Evolutionary conservation across 2,113 vertebrate species (phyloP).

Genomic region (Equus przewalskii): DNA sequence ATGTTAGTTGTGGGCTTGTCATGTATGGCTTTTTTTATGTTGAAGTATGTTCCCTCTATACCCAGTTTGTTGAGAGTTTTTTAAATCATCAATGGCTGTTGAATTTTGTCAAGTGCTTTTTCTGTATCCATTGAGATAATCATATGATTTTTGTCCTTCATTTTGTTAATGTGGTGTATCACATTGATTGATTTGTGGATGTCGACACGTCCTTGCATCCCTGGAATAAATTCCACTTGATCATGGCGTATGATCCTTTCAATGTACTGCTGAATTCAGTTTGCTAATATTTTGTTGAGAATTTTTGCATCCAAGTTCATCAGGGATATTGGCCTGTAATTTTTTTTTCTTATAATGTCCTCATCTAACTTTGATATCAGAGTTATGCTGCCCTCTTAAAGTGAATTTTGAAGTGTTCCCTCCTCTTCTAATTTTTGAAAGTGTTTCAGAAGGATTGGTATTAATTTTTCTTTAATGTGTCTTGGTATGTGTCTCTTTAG

Average conservation of each 20-base stretch:
- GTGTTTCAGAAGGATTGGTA: neutral
- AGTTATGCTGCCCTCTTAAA: neutral
- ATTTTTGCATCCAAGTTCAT: neutral
- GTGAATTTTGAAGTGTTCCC: neutral
- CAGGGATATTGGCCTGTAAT: neutral
- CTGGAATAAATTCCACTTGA: neutral
- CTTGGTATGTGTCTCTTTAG: no score
- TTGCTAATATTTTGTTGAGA: neutral
- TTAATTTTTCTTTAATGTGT: neutral
- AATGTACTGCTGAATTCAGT: neutral
- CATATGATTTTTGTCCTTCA: neutral
- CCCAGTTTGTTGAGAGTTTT: neutral
- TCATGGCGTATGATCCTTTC: neutral
- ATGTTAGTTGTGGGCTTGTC: neutral
- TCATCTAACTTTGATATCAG: neutral
- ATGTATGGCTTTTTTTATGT: neutral
- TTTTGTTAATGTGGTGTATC: neutral
- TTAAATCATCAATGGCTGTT: neutral
- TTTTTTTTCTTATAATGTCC: neutral
- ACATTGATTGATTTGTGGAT: neutral
- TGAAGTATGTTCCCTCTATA: neutral
- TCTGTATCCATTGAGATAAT: neutral
- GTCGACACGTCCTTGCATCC: neutral
- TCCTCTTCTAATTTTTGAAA: neutral
- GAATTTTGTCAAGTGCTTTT: neutral